Conservation (phyloP, 1,140 invertebrate genomes). For the Zaprionus tsacasi region DNA sequence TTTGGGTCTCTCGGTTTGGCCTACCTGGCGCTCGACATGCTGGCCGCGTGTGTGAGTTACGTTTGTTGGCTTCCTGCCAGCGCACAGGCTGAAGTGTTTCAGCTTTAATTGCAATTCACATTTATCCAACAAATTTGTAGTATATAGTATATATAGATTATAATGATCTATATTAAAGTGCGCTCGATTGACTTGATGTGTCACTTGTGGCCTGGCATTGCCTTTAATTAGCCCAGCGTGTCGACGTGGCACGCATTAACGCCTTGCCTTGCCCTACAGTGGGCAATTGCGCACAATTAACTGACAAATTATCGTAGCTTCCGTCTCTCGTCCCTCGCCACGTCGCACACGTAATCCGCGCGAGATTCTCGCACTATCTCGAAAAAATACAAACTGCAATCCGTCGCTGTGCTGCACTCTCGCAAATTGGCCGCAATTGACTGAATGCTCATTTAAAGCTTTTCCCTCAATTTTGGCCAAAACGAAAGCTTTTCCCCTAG, state of each 20-base stretch:
- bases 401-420: conserved; percentile 35
- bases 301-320: neutral
- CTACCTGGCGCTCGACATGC: conserved; percentile 75
- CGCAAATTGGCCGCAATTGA: conserved; percentile 65
- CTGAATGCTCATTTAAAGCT: conserved; percentile 75
- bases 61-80: conserved; percentile 64
- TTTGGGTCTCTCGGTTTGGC: neutral
- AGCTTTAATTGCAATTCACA: conserved; percentile 33
- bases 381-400: neutral
- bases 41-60: conserved; percentile 22
- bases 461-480: conserved; percentile 38
- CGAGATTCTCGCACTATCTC: conserved; percentile 1
- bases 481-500: conserved; percentile 52
- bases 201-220: conserved; percentile 44
- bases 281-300: conserved; percentile 6
- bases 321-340: neutral
- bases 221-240: conserved; percentile 48
- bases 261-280: conserved; percentile 26
- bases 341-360: neutral
- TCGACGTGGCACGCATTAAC: conserved; percentile 25
- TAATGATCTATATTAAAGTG: conserved; percentile 17
- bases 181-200: conserved; percentile 19
- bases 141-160: neutral
- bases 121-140: conserved; percentile 14
- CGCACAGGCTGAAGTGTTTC: conserved; percentile 29